Evolutionary conservation across 2,113 vertebrate species (phyloP), one percentile per base, ranked within the genome.

Genomic region (Etheostoma cragini): DNA sequence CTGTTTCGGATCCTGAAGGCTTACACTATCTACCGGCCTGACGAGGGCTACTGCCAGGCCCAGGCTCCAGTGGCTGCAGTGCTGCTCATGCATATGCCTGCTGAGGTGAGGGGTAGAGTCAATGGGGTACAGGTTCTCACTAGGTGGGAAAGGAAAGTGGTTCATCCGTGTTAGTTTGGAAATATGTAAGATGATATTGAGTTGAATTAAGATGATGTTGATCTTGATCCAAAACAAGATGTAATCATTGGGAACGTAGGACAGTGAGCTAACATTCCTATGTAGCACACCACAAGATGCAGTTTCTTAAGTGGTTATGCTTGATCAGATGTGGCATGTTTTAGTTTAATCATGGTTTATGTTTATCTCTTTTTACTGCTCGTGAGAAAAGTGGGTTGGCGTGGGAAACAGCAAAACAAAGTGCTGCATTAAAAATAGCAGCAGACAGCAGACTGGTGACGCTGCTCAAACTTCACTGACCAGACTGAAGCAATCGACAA

Each of bases 21-120:
- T 57, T 97, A 98, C 91, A 98, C 97, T 2, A 87, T 98, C 68
- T 97, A 97, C 89, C 91, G 96, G 71, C 97, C 97, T 0, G 97
- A 97, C 0, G 97, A 98, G 85, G 97, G 97, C 8, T 98, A 98
- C 93, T 98, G 97, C 91, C 97, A 98, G 93, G 97, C 97, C 3
- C 97, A 98, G 93, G 97, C 97, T 14, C 97, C 97, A 0, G 97
- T 98, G 87, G 97, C 97, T 0, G 97, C 97, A 0, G 97, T 98
- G 49, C 91, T 98, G 83, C 96, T 98, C 80, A 98, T 98, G 97
- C 97, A 98, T 84, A 98, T 98, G 97, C 97, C 97, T 15, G 97
- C 97, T 2, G 97, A 98, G 96, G 97, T 98, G 78, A 94, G 94
- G 33, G 24, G 2, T 33, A 21, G 65, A 60, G 16, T 5, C 13